Base-by-base conservation (phyloP, 2,888 invertebrate species). In the Pegoplata infirma region DNA sequence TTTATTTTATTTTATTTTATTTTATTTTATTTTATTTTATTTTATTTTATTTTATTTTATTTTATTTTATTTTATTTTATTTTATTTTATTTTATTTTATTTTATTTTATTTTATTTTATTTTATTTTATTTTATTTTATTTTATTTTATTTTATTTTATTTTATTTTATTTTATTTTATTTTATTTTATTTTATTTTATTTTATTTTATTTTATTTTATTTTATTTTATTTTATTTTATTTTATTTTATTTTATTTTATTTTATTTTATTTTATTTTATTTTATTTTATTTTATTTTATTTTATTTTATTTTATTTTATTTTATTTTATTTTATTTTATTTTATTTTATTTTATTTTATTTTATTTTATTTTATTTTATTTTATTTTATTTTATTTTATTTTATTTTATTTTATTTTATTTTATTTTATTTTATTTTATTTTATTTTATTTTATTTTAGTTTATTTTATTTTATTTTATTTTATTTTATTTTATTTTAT, bases 211-310 rank as follows among this genome's bases (percentile, higher is more conserved):
- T 32, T 46, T 19, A 36, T 25, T 17, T 36, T n/a, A 36, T 17
- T 21, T 55, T 36, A 5, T 67, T 36, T 40, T 16, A 19, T 67
- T 10, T 40, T 55, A 21, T 55, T 2, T 40, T n/a, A n/a, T 55
- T 8, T 14, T 14, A 23, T 19, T 21, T 67, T 23, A 55, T 16
- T 67, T 55, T 32, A 17, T 19, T 55, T 36, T 40, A 55, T 40
- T 23, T n/a, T 56, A 40, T 10, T 23, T 68, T 56, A 17, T 19
- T 56, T 68, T 56, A 16, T n/a, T n/a, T n/a, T n/a, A n/a, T n/a
- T n/a, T n/a, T n/a, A n/a, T n/a, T n/a, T n/a, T n/a, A n/a, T n/a
- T n/a, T n/a, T n/a, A n/a, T n/a, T n/a, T n/a, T n/a, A n/a, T n/a
- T n/a, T n/a, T n/a, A n/a, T 16, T 55, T 55, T 32, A 28, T 55